phyloP scores from a whole-genome alignment of 2,888 invertebrate genomes.

The Syrista parreyssii region DNA sequence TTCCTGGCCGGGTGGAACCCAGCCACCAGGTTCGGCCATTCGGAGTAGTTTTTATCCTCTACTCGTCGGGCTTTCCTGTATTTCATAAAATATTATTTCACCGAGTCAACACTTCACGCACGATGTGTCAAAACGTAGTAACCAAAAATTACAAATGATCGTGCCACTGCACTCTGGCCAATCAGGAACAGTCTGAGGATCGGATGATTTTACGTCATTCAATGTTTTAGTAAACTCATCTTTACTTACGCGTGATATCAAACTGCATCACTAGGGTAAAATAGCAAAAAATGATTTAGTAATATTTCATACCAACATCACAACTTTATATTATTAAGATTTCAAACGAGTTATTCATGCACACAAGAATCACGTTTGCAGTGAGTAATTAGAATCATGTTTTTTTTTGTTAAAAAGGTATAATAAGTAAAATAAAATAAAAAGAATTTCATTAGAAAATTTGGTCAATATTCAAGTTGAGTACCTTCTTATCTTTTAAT shows the following conservation, averaged over 20 bases:
- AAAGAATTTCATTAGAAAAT: background rate
- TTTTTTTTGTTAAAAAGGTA: too few relatives aligned
- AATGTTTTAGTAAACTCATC: background rate
- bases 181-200: slow-evolving; percentile 69
- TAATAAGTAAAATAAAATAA: background rate
- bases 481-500: too few relatives aligned
- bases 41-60: slow-evolving; percentile 20
- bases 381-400: too few relatives aligned
- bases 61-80: slow-evolving; percentile 14
- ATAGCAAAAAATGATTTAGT: background rate
- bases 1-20: slow-evolving; percentile 54
- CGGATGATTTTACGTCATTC: slow-evolving; percentile 74
- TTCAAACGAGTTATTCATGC: too few relatives aligned
- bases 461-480: background rate
- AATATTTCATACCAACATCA: background rate
- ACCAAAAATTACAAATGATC: slow-evolving; percentile 54
- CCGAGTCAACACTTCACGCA: slow-evolving; percentile 44
- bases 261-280: background rate
- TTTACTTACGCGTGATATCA: background rate
- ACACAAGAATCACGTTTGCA: too few relatives aligned
- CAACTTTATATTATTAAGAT: background rate
- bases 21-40: slow-evolving; percentile 61
- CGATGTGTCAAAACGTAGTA: slow-evolving; percentile 27
- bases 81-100: slow-evolving; percentile 20
- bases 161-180: slow-evolving; percentile 64